Percentiles rank a stretch among this genome's conserved stretches.
phyloP scores from a whole-genome alignment of 2,113 vertebrate species.

The Phalacrocorax brasilianus region DNA sequence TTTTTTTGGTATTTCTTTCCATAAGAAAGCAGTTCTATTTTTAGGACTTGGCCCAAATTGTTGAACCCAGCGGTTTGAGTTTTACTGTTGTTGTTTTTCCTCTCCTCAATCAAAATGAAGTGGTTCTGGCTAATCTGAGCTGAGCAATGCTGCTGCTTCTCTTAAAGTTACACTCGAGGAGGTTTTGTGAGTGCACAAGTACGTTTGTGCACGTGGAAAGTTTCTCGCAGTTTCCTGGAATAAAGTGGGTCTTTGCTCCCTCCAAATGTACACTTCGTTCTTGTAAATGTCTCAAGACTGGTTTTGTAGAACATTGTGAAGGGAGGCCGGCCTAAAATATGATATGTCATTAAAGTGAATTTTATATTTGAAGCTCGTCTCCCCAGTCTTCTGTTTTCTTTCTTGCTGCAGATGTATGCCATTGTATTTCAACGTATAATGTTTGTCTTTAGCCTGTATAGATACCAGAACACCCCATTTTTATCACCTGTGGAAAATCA shows the following conservation, averaged over 20 bases:
- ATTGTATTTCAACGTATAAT: neutral
- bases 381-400: neutral
- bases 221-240: conserved; percentile 48
- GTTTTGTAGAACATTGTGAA: neutral
- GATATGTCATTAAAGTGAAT: neutral
- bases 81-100: conserved; percentile 73
- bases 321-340: neutral
- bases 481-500: neutral
- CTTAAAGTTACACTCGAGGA: conserved; percentile 31
- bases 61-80: conserved; percentile 55
- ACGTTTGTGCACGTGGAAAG: neutral
- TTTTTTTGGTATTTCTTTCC: conserved; percentile 64
- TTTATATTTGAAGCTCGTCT: neutral
- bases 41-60: conserved; percentile 67
- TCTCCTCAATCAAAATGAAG: conserved; percentile 59
- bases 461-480: neutral
- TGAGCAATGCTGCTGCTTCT: conserved; percentile 12
- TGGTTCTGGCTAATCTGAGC: conserved; percentile 27
- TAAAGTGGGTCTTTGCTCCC: conserved; percentile 19
- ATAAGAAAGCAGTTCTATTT: conserved; percentile 72
- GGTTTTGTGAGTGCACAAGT: neutral
- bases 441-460: neutral
- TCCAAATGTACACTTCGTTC: neutral
- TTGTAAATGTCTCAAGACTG: conserved; percentile 30
- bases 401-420: neutral